phyloP scores from a whole-genome alignment of 2,797 vertebrate genomes.

The Mus minutoides region DNA sequence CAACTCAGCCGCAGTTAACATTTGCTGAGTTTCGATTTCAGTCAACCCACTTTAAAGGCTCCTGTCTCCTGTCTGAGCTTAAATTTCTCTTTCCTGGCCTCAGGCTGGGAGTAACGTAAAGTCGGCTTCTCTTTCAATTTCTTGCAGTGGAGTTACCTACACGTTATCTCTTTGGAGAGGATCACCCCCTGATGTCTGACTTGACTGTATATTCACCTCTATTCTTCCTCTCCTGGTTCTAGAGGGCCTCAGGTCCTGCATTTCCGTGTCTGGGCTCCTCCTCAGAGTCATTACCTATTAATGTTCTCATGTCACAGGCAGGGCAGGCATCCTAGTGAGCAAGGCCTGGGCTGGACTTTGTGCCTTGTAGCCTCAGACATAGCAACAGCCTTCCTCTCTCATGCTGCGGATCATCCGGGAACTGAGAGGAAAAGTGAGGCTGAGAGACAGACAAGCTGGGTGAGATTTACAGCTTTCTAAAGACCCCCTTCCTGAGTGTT shows the following conservation, averaged over 20 bases:
- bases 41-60: constrained; percentile 53
- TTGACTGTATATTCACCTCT: not conserved
- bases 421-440: not conserved
- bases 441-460: not conserved
- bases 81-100: constrained; percentile 68
- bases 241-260: not conserved
- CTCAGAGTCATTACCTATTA: constrained; percentile 71
- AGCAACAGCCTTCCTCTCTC: not conserved
- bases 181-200: not conserved
- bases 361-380: not conserved
- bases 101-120: not conserved
- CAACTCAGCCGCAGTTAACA: not conserved
- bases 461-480: not conserved
- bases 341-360: constrained; percentile 76
- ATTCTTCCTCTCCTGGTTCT: not conserved
- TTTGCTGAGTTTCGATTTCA: constrained; percentile 73
- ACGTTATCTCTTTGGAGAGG: constrained; percentile 6
- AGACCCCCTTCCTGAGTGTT: not conserved
- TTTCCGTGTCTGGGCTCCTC: not conserved
- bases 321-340: not conserved
- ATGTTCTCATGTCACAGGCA: constrained; percentile 17
- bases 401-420: not conserved
- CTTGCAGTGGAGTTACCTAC: not conserved
- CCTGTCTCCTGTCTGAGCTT: not conserved
- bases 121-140: not conserved